These are phyloP conservation scores for Cataglyphis albicans DNA, from an alignment of 2,888 invertebrate species.

Conservation along the genomic window DNA sequence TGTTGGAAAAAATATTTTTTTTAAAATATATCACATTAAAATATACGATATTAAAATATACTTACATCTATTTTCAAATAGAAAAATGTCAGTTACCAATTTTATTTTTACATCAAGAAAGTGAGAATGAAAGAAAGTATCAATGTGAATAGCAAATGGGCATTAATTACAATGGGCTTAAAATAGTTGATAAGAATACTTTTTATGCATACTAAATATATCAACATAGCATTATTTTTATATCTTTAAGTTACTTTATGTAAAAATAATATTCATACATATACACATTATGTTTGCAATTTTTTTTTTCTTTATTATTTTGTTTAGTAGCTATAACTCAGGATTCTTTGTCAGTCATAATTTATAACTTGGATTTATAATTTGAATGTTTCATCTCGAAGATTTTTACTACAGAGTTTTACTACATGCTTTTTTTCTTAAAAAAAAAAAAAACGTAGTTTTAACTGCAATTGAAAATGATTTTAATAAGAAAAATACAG, in stretches of 20 bases:
- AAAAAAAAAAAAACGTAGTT: neutral
- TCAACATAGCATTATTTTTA: constrained; percentile 2
- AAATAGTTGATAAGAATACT: constrained; percentile 21
- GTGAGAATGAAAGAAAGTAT: neutral
- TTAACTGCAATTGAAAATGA: neutral
- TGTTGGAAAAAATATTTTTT: neutral
- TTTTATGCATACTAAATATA: neutral
- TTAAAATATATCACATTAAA: neutral
- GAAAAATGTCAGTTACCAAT: constrained; percentile 5
- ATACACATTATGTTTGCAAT: neutral
- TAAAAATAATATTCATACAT: neutral
- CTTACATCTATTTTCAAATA: neutral
- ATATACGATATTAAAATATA: too few species aligned
- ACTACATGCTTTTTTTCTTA: neutral
- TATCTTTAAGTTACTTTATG: constrained; percentile 8
- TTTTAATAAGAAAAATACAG: neutral
- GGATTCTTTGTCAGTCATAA: neutral
- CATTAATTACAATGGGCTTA: neutral
- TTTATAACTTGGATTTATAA: neutral
- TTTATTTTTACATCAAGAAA: constrained; percentile 1
- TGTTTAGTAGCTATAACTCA: neutral
- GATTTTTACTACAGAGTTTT: neutral
- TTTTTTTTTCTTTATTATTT: neutral
- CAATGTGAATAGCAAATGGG: neutral
- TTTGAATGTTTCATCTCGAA: neutral